Conservation (phyloP, 2,113 vertebrate species). For the Chloroceryle aenea region DNA sequence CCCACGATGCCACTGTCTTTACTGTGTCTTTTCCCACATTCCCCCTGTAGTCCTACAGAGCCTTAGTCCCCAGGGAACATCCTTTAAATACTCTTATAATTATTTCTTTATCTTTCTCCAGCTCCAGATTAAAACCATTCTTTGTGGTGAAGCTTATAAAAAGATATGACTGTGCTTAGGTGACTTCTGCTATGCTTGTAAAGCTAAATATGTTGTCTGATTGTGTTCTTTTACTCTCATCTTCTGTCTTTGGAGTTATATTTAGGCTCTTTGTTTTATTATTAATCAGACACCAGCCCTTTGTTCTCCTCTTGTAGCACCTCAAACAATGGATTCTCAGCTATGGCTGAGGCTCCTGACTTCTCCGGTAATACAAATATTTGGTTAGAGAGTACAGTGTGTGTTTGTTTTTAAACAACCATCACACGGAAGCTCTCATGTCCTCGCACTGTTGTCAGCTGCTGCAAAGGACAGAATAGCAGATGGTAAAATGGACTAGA, state of each 20-base stretch:
- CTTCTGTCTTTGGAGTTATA: neutral
- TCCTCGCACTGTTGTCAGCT: slow-evolving; percentile 26
- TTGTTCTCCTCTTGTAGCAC: neutral
- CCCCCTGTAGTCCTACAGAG: neutral
- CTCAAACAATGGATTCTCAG: slow-evolving; percentile 1
- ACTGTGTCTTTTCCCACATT: neutral
- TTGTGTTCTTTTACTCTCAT: neutral
- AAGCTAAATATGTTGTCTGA: neutral
- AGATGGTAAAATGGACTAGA: slow-evolving; percentile 39
- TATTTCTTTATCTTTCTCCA: neutral
- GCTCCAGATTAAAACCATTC: neutral
- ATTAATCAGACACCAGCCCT: neutral
- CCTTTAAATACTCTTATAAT: neutral
- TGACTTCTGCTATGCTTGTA: neutral
- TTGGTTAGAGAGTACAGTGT: slow-evolving; percentile 8
- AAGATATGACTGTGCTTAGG: neutral
- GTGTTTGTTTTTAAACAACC: slow-evolving; percentile 44
- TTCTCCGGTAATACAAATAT: slow-evolving; percentile 23
- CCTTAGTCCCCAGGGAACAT: neutral
- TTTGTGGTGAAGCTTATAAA: neutral
- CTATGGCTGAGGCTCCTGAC: neutral
- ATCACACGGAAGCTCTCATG: neutral
- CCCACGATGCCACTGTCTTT: neutral
- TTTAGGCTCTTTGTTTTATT: slow-evolving; percentile 25
- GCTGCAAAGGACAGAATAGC: slow-evolving; percentile 23